Evolutionary conservation across 2,113 vertebrate species (phyloP).

Genomic region (Callocephalon fimbriatum): DNA sequence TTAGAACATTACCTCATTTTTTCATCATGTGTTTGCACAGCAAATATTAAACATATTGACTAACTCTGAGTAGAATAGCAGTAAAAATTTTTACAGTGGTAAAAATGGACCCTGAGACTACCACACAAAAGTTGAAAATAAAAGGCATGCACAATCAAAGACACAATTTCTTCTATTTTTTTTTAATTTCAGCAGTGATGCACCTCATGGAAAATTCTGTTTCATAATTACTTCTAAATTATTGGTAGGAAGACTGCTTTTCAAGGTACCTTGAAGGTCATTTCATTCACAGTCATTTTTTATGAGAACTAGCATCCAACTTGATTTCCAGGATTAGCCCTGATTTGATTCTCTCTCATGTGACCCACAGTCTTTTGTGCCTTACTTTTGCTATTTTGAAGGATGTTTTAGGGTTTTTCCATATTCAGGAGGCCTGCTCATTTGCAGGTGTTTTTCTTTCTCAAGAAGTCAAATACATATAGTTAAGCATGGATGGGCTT

Average conservation of each 20-base stretch:
- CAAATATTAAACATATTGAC: conserved; percentile 1
- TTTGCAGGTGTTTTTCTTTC: not conserved
- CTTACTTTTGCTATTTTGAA: not conserved
- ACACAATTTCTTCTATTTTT: not conserved
- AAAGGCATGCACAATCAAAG: not conserved
- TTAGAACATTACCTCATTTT: not conserved
- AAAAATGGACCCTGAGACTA: not conserved
- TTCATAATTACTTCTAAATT: not conserved
- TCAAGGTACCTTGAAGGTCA: not conserved
- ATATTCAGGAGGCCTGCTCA: not conserved
- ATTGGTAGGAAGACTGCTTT: not conserved
- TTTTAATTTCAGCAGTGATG: not conserved
- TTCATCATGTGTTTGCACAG: not conserved
- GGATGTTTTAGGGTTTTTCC: not conserved
- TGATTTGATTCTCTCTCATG: not conserved
- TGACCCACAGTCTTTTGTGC: not conserved
- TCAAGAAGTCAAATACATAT: not conserved
- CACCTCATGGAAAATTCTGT: not conserved
- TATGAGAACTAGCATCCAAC: not conserved
- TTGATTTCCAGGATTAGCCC: not conserved
- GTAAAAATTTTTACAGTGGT: not conserved
- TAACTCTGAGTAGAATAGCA: not conserved
- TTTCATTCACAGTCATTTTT: not conserved
- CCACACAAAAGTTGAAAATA: not conserved
- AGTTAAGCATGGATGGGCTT: not conserved